phyloP scores from a whole-genome alignment of 2,888 invertebrate species.

The Chalcosyrphus nemorum region DNA sequence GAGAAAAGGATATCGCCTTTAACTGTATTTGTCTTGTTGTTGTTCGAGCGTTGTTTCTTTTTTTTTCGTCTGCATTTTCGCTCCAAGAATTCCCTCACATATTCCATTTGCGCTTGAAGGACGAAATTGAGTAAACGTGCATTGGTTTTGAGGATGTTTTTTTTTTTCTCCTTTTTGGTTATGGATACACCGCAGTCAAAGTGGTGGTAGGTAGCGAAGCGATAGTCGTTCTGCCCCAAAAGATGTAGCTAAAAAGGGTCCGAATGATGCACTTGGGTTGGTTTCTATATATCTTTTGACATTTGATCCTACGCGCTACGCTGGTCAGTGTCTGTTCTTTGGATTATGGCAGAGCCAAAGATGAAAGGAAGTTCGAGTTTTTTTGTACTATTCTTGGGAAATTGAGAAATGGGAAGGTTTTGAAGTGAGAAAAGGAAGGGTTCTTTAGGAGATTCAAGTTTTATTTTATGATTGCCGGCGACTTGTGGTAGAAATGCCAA shows the following conservation, averaged over 20 bases:
- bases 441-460: neutral
- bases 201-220: neutral
- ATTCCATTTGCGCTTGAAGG: slow-evolving; percentile 39
- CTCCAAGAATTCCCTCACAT: slow-evolving; percentile 30
- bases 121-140: slow-evolving; percentile 56
- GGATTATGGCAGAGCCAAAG: neutral
- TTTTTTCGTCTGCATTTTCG: slow-evolving; percentile 4
- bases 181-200: slow-evolving; percentile 15
- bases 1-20: slow-evolving; percentile 58
- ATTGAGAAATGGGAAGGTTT: neutral
- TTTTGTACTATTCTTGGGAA: neutral
- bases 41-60: too few species aligned
- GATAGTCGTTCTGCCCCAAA: too few species aligned
- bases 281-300: neutral
- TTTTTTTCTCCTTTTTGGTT: slow-evolving; percentile 32
- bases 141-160: slow-evolving; percentile 52
- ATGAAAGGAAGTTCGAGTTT: neutral
- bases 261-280: slow-evolving; percentile 2
- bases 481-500: neutral
- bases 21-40: slow-evolving; percentile 10
- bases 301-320: neutral
- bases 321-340: neutral
- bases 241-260: neutral
- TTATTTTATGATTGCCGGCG: neutral
- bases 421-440: neutral